Evolutionary conservation across 2,888 invertebrate species (phyloP).

Genomic region (Campoplex nolae): DNA sequence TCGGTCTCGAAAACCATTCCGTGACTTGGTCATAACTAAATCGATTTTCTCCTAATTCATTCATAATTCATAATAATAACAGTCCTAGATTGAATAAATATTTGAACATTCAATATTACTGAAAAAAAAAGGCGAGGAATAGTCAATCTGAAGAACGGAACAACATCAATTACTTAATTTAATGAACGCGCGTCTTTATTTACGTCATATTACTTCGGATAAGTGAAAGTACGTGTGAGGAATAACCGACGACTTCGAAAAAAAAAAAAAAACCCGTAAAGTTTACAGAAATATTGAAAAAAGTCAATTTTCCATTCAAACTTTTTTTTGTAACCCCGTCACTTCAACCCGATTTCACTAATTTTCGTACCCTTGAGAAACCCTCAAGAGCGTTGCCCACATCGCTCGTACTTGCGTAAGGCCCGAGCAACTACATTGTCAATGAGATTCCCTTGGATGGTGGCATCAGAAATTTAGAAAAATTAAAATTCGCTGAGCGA

Average conservation of each 20-base stretch:
- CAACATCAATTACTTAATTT: slow-evolving; percentile 6
- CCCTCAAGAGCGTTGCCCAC: too few relatives aligned
- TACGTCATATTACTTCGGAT: background rate
- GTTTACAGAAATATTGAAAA: too few relatives aligned
- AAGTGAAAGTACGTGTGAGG: background rate
- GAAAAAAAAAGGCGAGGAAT: background rate
- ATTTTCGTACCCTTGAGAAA: too few relatives aligned
- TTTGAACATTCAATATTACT: background rate
- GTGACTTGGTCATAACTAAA: slow-evolving; percentile 12
- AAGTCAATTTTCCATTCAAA: too few relatives aligned
- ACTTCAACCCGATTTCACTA: too few relatives aligned
- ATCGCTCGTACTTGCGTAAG: too few relatives aligned
- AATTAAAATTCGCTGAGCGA: too few relatives aligned
- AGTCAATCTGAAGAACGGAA: background rate
- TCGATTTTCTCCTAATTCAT: slow-evolving; percentile 30
- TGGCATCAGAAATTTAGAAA: too few relatives aligned
- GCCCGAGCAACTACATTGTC: too few relatives aligned
- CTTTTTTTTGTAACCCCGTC: too few relatives aligned
- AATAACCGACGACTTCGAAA: background rate
- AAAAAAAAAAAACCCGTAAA: background rate
- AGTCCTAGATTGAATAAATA: slow-evolving; percentile 2
- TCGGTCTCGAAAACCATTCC: slow-evolving; percentile 11
- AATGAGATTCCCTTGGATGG: too few relatives aligned
- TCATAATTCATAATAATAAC: background rate
- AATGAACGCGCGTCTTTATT: background rate